Base-by-base conservation (phyloP, 2,113 vertebrate species). In the Jaculus jaculus region DNA sequence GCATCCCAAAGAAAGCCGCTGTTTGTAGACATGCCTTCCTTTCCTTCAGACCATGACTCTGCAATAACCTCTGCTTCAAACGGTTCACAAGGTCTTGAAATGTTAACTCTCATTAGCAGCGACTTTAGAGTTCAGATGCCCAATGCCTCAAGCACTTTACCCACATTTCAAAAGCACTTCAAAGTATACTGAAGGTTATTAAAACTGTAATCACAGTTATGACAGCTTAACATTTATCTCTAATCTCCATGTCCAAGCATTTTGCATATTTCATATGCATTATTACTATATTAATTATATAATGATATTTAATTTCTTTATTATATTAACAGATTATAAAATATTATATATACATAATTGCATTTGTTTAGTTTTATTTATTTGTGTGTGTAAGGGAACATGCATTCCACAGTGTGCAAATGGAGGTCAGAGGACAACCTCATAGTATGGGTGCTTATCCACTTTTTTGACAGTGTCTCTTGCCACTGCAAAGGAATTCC, bases 91-190 rank as follows among this genome's bases (percentile, higher is more conserved):
- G 18, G 65, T 28, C 37, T 37, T 32, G 18, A 81, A 69, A 73
- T 37, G 17, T 72, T 81, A 61, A 34, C 1, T 72, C 39, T 39
- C 20, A 66, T 65, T 39, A 68, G 39, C 4, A 47, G 16, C 71
- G 17, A 74, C 8, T 79, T 84, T 88, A 37, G 10, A 94, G 47
- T 85, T 93, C 51, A 13, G 3, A 24, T n/a, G 42, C 73, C 61
- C 37, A 84, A 21, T 34, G 32, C 10, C 37, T 91, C 63, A 30
- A 28, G 68, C 77, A 42, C 0, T 0, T 72, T 71, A 39, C 21
- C 42, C 66, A 47, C 9, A 28, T 92, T 94, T 65, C 65, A 61
- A 86, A 94, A 75, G 26, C 20, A 74, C 30, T 94, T 90, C 24
- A 80, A 90, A 80, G 80, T 75, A 18, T 69, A 80, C 11, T 69